These are phyloP conservation scores for Brachirus orientalis DNA, from an alignment of 2,113 vertebrate genomes.

Conservation along the genomic window DNA sequence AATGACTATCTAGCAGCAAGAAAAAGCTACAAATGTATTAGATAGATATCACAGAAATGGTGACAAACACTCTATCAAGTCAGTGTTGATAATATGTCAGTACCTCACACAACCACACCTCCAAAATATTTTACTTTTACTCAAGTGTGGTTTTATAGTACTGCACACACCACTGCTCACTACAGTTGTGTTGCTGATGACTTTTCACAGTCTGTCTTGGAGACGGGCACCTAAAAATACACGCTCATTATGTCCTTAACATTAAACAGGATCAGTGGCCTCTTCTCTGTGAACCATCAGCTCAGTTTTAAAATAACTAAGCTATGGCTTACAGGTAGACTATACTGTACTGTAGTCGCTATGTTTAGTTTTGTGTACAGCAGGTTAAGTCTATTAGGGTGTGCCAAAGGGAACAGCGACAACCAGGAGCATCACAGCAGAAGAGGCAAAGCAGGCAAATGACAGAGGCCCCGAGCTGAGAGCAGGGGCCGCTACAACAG, in stretches of 20 bases:
- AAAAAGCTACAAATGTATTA: no score
- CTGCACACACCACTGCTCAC: background rate
- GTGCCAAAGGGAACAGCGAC: slow-evolving; percentile 19
- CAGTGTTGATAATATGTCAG: no score
- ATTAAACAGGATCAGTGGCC: slow-evolving; percentile 77
- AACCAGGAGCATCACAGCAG: no score
- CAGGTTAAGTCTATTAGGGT: slow-evolving; percentile 63
- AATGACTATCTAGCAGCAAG: no score
- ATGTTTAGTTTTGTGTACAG: slow-evolving; percentile 29
- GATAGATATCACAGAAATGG: no score
- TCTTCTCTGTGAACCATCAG: slow-evolving; percentile 56
- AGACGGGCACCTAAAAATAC: slow-evolving; percentile 71
- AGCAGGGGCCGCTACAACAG: no score
- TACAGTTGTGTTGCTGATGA: slow-evolving; percentile 5
- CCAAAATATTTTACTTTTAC: no score
- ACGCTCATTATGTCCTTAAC: slow-evolving; percentile 69
- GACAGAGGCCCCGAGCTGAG: no score
- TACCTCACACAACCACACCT: no score
- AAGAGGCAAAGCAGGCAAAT: no score
- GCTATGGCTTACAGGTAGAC: slow-evolving; percentile 62
- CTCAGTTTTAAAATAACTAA: slow-evolving; percentile 71
- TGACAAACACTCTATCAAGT: no score
- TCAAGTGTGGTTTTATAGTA: background rate
- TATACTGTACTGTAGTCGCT: slow-evolving; percentile 5
- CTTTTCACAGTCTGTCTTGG: slow-evolving; percentile 53